Conservation (phyloP, 2,113 vertebrate species). For the Morone saxatilis region DNA sequence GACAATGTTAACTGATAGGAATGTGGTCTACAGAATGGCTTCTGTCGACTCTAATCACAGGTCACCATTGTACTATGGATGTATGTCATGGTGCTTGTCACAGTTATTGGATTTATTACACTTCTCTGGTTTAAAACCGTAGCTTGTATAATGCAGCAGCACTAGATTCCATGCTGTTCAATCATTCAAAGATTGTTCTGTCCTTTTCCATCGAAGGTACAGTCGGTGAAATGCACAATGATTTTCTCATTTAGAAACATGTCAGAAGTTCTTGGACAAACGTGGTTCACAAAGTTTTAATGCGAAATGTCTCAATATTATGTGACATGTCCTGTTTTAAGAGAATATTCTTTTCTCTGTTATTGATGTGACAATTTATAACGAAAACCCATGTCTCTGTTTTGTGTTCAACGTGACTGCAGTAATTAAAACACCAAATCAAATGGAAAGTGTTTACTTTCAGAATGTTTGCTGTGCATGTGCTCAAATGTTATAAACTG, state of each 20-base stretch:
- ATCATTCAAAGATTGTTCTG: not conserved
- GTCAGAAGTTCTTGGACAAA: not conserved
- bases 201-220: not conserved
- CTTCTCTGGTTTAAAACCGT: slow-evolving; percentile 8
- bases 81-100: slow-evolving; percentile 6
- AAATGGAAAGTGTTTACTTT: slow-evolving; percentile 30
- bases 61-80: slow-evolving; percentile 9
- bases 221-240: not conserved
- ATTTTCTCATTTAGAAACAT: not conserved
- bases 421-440: slow-evolving; percentile 70
- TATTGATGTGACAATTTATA: slow-evolving; percentile 17
- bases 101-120: not conserved
- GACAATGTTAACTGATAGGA: not conserved
- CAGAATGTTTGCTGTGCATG: not conserved
- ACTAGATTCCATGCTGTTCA: not conserved
- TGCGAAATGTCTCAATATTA: slow-evolving; percentile 6
- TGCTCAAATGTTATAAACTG: not conserved
- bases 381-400: slow-evolving; percentile 23
- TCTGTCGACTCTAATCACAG: slow-evolving; percentile 8
- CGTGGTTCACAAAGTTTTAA: not conserved
- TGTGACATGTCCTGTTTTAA: not conserved
- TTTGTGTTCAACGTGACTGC: slow-evolving; percentile 56
- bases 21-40: slow-evolving; percentile 5
- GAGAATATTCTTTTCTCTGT: slow-evolving; percentile 24
- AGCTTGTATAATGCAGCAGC: not conserved